Conservation (phyloP, 2,113 vertebrate genomes). For the Tinamus guttatus region DNA sequence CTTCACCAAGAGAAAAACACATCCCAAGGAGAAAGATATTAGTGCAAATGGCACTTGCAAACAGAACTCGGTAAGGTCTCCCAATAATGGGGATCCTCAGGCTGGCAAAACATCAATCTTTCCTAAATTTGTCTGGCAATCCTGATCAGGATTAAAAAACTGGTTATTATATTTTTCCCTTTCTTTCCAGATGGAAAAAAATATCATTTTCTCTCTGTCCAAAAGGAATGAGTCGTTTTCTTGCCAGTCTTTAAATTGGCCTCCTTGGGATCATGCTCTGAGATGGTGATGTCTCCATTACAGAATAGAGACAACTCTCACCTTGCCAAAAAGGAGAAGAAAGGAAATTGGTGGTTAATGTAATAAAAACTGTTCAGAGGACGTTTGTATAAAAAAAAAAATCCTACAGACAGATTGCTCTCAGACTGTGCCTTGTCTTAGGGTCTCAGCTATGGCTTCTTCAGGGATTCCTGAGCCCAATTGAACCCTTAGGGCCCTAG, state of each 20-base stretch:
- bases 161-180: background rate
- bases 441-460: background rate
- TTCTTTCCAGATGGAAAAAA: background rate
- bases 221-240: conserved; percentile 10
- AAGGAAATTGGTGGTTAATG: background rate
- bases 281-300: conserved; percentile 30
- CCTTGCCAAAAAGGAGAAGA: background rate
- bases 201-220: background rate
- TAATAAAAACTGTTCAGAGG: conserved; percentile 13
- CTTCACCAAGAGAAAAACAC: background rate
- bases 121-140: background rate
- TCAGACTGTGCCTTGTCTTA: background rate
- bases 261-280: conserved; percentile 1
- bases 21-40: background rate
- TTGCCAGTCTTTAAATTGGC: conserved; percentile 48
- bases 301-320: background rate
- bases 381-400: background rate
- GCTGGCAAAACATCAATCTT: background rate
- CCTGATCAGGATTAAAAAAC: background rate
- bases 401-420: background rate
- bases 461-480: background rate
- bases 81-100: background rate
- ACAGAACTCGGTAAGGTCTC: background rate
- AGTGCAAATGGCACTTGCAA: background rate
- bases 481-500: background rate